Conservation (phyloP, 2,888 invertebrate genomes). For the Tholera decimalis region DNA sequence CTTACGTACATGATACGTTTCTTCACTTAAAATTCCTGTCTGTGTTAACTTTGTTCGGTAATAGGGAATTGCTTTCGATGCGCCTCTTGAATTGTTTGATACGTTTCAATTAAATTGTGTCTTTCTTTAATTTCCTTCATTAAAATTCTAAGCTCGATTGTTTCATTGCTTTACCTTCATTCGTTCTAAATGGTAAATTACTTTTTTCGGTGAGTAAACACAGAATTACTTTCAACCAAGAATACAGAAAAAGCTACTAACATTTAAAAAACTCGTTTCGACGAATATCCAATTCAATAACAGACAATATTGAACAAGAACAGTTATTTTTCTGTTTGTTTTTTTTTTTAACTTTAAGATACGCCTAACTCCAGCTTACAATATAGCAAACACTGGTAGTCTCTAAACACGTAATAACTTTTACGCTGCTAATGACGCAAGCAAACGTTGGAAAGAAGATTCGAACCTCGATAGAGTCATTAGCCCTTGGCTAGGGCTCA, state of each 20-base stretch:
- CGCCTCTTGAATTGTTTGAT: conserved; percentile 46
- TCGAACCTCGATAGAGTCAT: conserved; percentile 67
- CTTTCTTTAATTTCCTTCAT: conserved; percentile 50
- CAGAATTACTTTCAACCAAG: conserved; percentile 1
- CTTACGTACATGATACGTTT: conserved; percentile 51
- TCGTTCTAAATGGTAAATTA: conserved; percentile 40
- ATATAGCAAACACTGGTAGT: conserved; percentile 4
- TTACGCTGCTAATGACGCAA: conserved; percentile 47
- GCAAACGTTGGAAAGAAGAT: conserved; percentile 26
- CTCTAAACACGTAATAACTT: neutral
- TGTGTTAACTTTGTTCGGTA: conserved; percentile 60
- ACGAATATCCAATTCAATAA: neutral
- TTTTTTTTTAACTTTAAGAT: neutral
- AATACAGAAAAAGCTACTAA: neutral
- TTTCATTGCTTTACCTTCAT: conserved; percentile 43
- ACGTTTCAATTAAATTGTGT: conserved; percentile 56
- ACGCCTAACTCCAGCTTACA: conserved; percentile 14
- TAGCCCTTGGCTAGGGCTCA: conserved; percentile 53
- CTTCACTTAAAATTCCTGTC: conserved; percentile 56
- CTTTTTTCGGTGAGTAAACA: conserved; percentile 30
- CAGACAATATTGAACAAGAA: neutral
- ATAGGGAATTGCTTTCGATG: conserved; percentile 58
- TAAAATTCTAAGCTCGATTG: conserved; percentile 49
- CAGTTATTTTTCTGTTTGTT: neutral
- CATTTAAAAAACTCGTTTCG: neutral